A percentile compares a stretch with the other conserved stretches of the same genome.
Evolutionary conservation across 2,113 vertebrate genomes (phyloP).

Genomic region (Alexandromys fortis): DNA sequence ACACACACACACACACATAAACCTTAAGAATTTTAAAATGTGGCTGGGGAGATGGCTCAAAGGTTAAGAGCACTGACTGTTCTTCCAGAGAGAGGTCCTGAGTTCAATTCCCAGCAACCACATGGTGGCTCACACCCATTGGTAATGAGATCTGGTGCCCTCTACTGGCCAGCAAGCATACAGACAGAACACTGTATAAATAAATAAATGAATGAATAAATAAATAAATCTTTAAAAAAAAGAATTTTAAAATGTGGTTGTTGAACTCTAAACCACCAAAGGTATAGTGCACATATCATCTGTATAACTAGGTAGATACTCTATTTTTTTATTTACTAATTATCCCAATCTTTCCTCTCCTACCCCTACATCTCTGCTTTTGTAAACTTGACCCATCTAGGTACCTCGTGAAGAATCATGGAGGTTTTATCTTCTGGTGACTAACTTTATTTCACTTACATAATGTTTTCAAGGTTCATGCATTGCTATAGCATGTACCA

Average conservation of each 20-base stretch:
- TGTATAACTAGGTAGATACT: neutral
- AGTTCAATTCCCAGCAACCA: no score
- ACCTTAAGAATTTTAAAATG: neutral
- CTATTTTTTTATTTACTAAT: neutral
- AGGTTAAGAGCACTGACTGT: no score
- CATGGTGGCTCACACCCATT: no score
- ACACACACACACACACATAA: neutral
- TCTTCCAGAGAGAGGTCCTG: no score
- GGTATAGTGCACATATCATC: neutral
- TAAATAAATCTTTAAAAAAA: no score
- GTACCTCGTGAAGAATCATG: neutral
- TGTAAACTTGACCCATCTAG: neutral
- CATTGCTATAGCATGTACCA: neutral
- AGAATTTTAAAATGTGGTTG: neutral
- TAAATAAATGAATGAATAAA: no score
- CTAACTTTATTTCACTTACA: neutral
- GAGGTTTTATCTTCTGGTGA: neutral
- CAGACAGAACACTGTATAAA: no score
- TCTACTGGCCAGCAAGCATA: no score
- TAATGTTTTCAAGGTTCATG: neutral
- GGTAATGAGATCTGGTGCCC: no score
- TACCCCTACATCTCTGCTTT: neutral
- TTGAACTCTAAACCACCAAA: neutral
- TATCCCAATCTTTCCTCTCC: neutral
- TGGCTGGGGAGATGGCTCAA: no score